Percentiles rank a stretch among this genome's conserved stretches.
These are phyloP conservation scores for Zoanthus gigantus DNA, from an alignment of 92 coral and sea anemone species.

Conservation along the genomic window DNA sequence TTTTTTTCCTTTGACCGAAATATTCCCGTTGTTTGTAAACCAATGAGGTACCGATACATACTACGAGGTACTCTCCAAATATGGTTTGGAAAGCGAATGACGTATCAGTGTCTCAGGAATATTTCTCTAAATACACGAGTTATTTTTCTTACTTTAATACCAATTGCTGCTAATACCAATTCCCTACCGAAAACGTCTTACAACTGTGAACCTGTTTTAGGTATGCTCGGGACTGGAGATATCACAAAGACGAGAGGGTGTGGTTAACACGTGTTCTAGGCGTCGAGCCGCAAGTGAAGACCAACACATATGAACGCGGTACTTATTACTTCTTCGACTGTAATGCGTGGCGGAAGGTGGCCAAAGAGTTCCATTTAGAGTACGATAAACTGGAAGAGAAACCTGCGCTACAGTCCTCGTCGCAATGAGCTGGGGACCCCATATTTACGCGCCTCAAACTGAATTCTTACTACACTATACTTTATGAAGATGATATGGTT, in stretches of 20 bases:
- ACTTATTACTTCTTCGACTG: conserved; percentile 99
- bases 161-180: too few relatives aligned
- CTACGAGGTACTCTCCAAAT: too few relatives aligned
- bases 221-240: conserved; percentile 99
- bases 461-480: background rate
- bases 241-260: conserved; percentile 96
- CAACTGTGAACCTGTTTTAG: conserved; percentile 43
- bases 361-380: conserved; percentile 95
- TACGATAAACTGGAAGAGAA: conserved; percentile 98
- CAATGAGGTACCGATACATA: too few relatives aligned
- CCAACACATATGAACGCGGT: conserved; percentile 89
- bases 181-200: too few relatives aligned
- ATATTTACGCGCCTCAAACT: background rate
- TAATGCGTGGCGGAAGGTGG: conserved; percentile 91
- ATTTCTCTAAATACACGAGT: too few relatives aligned
- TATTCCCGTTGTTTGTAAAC: too few relatives aligned
- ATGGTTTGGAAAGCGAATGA: too few relatives aligned
- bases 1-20: too few relatives aligned
- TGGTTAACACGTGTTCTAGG: conserved; percentile 99
- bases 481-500: background rate
- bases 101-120: too few relatives aligned
- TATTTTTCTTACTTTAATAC: too few relatives aligned
- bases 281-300: conserved; percentile 93
- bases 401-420: conserved; percentile 64
- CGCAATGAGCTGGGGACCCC: background rate